Base-by-base conservation (phyloP, 1,140 invertebrate species). In the Sycobia sp. region DNA sequence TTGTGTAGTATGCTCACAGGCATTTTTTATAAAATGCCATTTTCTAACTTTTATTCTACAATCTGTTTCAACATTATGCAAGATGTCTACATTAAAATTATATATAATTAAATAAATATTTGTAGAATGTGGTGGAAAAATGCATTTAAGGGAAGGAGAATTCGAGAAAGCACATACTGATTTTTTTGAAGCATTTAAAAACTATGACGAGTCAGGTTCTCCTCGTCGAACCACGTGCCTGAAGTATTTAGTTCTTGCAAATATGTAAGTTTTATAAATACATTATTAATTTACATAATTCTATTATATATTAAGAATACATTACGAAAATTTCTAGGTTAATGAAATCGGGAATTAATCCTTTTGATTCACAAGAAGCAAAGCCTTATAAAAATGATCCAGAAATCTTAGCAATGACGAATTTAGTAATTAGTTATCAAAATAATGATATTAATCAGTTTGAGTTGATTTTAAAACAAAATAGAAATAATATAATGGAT, bases 121-220 rank as follows among this genome's bases (percentile, higher is more conserved):
- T 69, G 83, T 83, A 93, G 97, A 99, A 86, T 99, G 97, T 84
- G 97, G 97, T 23, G 98, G 98, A 0, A 99, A 99, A 84, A 99
- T 99, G 98, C 97, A 99, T 84, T 82, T 99, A 36, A 87, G 97
- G 47, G 97, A 99, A 85, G 95, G 95, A 16, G 96, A 98, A 83
- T 99, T 98, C 82, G 96, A 98, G 78, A 95, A 97, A 81, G 97
- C 97, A 7, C 96, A 99, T 77, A 99, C 96, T 3, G 97, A 99
- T 77, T 99, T 99, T 81, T 99, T 99, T 83, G 97, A 99, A 83
- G 98, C 98, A 3, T 99, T 99, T 79, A 99, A 99, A 84, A 99
- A 99, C 82, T 99, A 99, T 78, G 98, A 99, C 86, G 97, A 99
- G 83, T 98, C 96, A 38, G 97, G 97, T n/a, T 97, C 94, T 71